Conservation (phyloP, 1,140 invertebrate species). For the Chymomyza costata region DNA sequence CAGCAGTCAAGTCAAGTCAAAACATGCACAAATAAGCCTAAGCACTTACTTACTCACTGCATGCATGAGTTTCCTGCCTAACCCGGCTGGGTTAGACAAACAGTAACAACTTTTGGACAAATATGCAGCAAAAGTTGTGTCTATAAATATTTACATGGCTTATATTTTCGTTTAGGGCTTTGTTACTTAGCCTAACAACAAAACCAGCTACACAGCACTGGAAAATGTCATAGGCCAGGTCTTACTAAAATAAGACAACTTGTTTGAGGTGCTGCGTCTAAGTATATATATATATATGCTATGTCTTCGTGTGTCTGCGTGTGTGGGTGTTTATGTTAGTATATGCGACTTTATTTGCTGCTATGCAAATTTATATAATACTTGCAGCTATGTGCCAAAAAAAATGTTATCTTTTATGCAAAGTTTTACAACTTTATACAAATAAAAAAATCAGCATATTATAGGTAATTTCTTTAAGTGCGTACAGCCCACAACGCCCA, state of each 20-base stretch:
- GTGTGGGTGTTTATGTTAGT: slow-evolving; percentile 1
- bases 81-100: no score
- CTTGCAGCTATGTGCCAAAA: slow-evolving; percentile 7
- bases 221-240: neutral
- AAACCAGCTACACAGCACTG: neutral
- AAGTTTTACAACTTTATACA: slow-evolving; percentile 4
- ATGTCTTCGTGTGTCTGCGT: neutral
- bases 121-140: slow-evolving; percentile 34
- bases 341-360: no score
- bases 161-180: slow-evolving; percentile 9
- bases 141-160: slow-evolving; percentile 43
- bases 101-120: slow-evolving; percentile 19
- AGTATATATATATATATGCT: slow-evolving; percentile 21
- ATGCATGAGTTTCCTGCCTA: no score
- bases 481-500: slow-evolving; percentile 35
- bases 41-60: no score
- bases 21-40: no score
- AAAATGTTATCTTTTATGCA: neutral
- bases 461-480: slow-evolving; percentile 29
- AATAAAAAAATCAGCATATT: slow-evolving; percentile 13
- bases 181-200: no score
- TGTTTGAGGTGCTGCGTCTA: slow-evolving; percentile 13
- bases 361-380: slow-evolving; percentile 15
- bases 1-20: no score
- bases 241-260: slow-evolving; percentile 10